Conservation (phyloP, 1,140 invertebrate species). For the Cotesia chilonis region DNA sequence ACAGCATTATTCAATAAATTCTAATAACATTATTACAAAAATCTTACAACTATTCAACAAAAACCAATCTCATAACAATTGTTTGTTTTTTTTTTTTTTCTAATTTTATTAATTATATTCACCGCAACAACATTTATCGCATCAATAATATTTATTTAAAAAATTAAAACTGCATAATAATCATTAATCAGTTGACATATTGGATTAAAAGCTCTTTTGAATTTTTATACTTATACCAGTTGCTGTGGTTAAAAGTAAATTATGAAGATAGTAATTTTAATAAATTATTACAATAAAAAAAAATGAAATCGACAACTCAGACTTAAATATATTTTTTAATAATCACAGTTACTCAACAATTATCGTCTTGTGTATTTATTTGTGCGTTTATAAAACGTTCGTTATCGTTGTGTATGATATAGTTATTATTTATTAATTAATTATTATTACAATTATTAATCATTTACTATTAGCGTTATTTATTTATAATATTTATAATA, state of each 20-base stretch:
- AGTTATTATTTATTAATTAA: background rate
- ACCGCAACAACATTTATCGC: conserved; percentile 31
- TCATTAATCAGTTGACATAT: background rate
- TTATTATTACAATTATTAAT: background rate
- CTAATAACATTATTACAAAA: conserved; percentile 57
- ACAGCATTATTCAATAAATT: conserved; percentile 35
- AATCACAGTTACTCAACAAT: conserved; percentile 21
- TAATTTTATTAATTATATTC: too few species aligned
- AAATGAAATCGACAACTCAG: conserved; percentile 6
- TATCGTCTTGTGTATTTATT: background rate
- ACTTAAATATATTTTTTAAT: conserved; percentile 17
- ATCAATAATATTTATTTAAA: conserved; percentile 19
- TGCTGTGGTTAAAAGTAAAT: background rate
- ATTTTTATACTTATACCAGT: too few species aligned
- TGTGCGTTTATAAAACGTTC: conserved; percentile 17
- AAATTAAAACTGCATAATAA: background rate
- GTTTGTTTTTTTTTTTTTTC: conserved; percentile 38
- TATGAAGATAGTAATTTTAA: background rate
- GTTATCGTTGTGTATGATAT: conserved; percentile 8
- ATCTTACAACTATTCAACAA: conserved; percentile 62
- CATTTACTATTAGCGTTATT: background rate
- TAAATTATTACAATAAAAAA: background rate
- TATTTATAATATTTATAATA: conserved; percentile 21
- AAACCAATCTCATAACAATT: conserved; percentile 59
- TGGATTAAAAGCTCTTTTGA: too few species aligned